A percentile compares a stretch with the other conserved stretches of the same genome.
Conservation (phyloP, 2,797 vertebrate genomes). For the Chaenodraco wilsoni region DNA sequence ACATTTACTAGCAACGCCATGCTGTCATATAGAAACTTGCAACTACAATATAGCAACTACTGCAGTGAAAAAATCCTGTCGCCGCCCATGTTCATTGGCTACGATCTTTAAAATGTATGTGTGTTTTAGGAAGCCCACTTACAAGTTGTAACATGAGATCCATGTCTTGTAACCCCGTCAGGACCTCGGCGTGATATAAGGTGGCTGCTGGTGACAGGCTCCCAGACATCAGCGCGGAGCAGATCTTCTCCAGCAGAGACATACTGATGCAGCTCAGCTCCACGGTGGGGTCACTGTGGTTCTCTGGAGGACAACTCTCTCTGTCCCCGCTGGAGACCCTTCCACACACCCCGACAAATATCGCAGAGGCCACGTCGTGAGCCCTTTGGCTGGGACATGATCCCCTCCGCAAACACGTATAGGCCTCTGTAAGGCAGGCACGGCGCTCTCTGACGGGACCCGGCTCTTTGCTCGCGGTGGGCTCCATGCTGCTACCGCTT, state of each 20-base stretch:
- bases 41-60: too few relatives aligned
- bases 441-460: rapidly evolving
- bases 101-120: neutral
- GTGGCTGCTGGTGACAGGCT: slow-evolving; percentile 34
- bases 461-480: rapidly evolving
- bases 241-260: slow-evolving; percentile 82
- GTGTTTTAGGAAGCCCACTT: slow-evolving; percentile 39
- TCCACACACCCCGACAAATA: slow-evolving; percentile 47
- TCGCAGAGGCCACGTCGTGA: slow-evolving; percentile 60
- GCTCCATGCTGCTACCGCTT: slow-evolving; percentile 24
- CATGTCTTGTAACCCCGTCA: slow-evolving; percentile 49
- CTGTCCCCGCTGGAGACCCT: neutral
- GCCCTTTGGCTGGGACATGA: slow-evolving; percentile 61
- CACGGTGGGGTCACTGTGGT: neutral
- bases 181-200: slow-evolving; percentile 34
- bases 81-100: too few relatives aligned
- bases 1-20: too few relatives aligned
- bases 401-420: slow-evolving; percentile 75
- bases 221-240: slow-evolving; percentile 55
- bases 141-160: slow-evolving; percentile 76
- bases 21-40: too few relatives aligned
- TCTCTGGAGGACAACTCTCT: too few relatives aligned
- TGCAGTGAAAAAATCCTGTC: too few relatives aligned
- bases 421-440: slow-evolving; percentile 71
- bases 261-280: slow-evolving; percentile 80